These are phyloP conservation scores for Caradrina clavipalpis DNA, from an alignment of 2,888 invertebrate genomes.

Conservation along the genomic window DNA sequence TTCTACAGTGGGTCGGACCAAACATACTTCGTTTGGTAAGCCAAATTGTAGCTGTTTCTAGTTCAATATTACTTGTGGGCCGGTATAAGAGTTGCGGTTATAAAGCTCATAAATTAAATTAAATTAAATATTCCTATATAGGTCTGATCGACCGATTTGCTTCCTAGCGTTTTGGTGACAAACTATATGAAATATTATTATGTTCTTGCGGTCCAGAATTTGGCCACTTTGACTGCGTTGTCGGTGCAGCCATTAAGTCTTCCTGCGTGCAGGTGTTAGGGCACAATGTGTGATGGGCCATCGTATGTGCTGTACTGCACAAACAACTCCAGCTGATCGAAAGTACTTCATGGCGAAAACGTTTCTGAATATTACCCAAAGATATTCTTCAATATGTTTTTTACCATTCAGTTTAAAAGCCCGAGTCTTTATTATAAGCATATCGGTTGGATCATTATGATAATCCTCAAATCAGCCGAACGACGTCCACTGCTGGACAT, in stretches of 20 bases:
- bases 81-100: constrained; percentile 17
- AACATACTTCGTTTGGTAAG: constrained; percentile 52
- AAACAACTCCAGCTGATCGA: too few relatives aligned
- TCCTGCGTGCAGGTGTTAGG: too few relatives aligned
- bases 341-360: neutral
- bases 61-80: constrained; percentile 56
- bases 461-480: too few relatives aligned
- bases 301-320: too few relatives aligned
- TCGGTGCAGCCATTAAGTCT: too few relatives aligned
- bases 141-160: neutral
- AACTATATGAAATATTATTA: too few relatives aligned
- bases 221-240: too few relatives aligned
- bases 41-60: constrained; percentile 59
- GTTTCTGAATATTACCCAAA: neutral
- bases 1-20: constrained; percentile 55
- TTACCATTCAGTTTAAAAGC: neutral
- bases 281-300: too few relatives aligned
- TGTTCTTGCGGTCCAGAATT: too few relatives aligned
- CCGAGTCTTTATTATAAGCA: neutral
- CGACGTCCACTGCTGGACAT: too few relatives aligned
- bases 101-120: neutral
- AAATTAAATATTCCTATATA: neutral
- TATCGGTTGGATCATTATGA: too few relatives aligned
- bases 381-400: neutral
- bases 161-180: too few relatives aligned